Base-by-base conservation (phyloP, 2,797 vertebrate species). In the Syngnathus rostellatus region DNA sequence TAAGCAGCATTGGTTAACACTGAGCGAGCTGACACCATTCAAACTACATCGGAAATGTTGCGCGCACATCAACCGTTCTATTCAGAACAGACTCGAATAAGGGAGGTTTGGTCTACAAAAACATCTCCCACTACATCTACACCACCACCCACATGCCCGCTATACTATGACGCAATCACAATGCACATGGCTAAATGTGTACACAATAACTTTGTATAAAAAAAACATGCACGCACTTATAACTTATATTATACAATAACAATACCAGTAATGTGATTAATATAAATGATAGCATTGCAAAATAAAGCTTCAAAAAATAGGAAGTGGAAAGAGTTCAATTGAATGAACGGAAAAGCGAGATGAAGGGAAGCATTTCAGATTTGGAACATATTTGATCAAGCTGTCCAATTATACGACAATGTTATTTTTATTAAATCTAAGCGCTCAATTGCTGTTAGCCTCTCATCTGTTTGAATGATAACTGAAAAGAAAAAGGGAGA, bases 81-180 rank as follows among this genome's bases (percentile, higher is more conserved):
- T 68, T 80, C 73, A 78, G 75, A 83, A 72, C 71, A 64, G 78
- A 80, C 82, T 81, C 83, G 85, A 58, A 31, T 31, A 14, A 31
- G 82, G 31, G 31, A 31, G 85, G 86, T 81, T 83, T 85, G 83
- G 83, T 88, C 86, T 68, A 68, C 80, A 82, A 88, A 85, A 87
- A 83, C 73, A 79, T 80, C 71, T 73, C 85, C 81, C 55, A 8
- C 14, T 68, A 72, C 54, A 68, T 72, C 72, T 80, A 78, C 61
- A 23, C 71, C 78, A 76, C 31, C 71, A 75, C 75, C 81, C 79
- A 70, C 62, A 71, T 83, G 25, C 80, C 83, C 76, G 72, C 62
- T 41, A 83, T 73, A 81, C 77, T 70, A 69, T 67, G 41, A 21
- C 66, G 74, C 71, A 76, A 65, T 57, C 25, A 74, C 62, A 80